A percentile compares a stretch with the other conserved stretches of the same genome.
Evolutionary conservation across 2,888 invertebrate species (phyloP).

Genomic region (Plebejus argus): DNA sequence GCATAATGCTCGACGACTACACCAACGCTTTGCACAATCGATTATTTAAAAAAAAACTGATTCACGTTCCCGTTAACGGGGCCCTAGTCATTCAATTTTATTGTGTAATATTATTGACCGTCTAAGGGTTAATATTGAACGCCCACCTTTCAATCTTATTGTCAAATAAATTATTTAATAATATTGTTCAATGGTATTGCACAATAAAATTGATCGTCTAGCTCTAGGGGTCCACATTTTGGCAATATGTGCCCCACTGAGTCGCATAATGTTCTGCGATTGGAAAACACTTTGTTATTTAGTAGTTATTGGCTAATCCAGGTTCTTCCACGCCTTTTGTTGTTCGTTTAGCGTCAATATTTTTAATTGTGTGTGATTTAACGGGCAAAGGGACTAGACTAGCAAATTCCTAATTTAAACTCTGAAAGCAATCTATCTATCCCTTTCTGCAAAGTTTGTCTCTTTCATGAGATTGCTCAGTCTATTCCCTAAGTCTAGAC

Average conservation of each 20-base stretch:
- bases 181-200: too few relatives aligned
- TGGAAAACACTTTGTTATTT: constrained; percentile 33
- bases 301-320: constrained; percentile 59
- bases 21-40: too few relatives aligned
- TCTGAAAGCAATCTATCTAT: background rate
- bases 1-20: too few relatives aligned
- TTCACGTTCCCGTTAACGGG: too few relatives aligned
- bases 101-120: too few relatives aligned
- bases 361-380: constrained; percentile 44
- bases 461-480: background rate
- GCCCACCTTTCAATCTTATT: too few relatives aligned
- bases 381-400: constrained; percentile 26
- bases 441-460: background rate
- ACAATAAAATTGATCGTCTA: too few relatives aligned
- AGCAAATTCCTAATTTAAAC: background rate
- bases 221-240: too few relatives aligned
- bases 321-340: constrained; percentile 68
- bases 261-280: background rate
- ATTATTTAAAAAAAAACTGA: background rate
- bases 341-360: constrained; percentile 59
- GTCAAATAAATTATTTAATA: too few relatives aligned
- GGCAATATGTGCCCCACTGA: too few relatives aligned
- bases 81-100: too few relatives aligned
- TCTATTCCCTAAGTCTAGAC: background rate
- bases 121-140: too few relatives aligned